Conservation (phyloP, 2,888 invertebrate species). For the Syrphus vitripennis region DNA sequence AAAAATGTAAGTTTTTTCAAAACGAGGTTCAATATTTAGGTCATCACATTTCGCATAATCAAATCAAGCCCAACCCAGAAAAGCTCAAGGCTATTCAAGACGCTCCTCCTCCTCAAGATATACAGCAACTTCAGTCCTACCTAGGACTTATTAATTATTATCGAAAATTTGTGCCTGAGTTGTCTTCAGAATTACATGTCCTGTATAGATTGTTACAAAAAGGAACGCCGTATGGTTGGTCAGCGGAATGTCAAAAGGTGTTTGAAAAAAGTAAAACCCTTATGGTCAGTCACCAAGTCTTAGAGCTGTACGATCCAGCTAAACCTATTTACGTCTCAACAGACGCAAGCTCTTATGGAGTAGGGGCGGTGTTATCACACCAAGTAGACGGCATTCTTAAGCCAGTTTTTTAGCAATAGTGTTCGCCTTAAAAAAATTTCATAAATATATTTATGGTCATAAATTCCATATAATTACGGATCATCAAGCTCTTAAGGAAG, state of each 20-base stretch:
- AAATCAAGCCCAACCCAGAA: no score
- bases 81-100: no score
- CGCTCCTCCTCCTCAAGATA: no score
- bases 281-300: slow-evolving; percentile 5
- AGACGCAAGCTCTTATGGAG: slow-evolving; percentile 54
- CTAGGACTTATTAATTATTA: no score
- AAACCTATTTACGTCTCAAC: slow-evolving; percentile 46
- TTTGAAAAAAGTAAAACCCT: slow-evolving; percentile 16
- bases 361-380: slow-evolving; percentile 53
- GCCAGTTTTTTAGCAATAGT: slow-evolving; percentile 73
- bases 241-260: neutral
- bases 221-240: neutral
- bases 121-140: no score
- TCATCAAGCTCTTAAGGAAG: slow-evolving; percentile 63
- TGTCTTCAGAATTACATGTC: no score
- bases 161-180: no score
- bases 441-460: slow-evolving; percentile 73
- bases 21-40: no score
- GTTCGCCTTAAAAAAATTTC: slow-evolving; percentile 78
- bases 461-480: slow-evolving; percentile 72
- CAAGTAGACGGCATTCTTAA: slow-evolving; percentile 25
- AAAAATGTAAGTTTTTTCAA: no score
- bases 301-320: slow-evolving; percentile 20
- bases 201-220: slow-evolving; percentile 44
- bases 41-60: no score